phyloP scores from a whole-genome alignment of 2,888 invertebrate genomes.

The Trissolcus japonicus region DNA sequence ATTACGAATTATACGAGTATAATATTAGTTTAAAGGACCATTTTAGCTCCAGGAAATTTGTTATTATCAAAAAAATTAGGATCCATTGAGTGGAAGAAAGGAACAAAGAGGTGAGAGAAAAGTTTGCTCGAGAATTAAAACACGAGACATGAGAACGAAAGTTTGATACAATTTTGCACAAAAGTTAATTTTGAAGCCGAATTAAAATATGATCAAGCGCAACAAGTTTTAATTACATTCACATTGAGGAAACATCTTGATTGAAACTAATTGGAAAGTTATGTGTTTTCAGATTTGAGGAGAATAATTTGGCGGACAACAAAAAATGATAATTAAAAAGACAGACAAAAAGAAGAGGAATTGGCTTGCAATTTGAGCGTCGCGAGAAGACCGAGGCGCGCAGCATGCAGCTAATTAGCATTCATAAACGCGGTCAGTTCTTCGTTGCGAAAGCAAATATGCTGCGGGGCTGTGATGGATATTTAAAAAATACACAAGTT shows the following conservation, averaged over 20 bases:
- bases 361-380: conserved; percentile 38
- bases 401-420: conserved; percentile 66
- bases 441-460: conserved; percentile 63
- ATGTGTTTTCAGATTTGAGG: conserved; percentile 2
- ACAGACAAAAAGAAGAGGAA: conserved; percentile 24
- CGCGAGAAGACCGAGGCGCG: conserved; percentile 41
- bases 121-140: background rate
- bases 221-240: conserved; percentile 2
- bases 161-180: background rate
- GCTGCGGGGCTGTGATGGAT: conserved; percentile 61
- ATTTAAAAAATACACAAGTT: conserved; percentile 59
- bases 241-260: background rate
- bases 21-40: too few species aligned
- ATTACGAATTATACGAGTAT: too few species aligned
- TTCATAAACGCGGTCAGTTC: conserved; percentile 66
- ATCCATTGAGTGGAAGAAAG: background rate
- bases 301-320: conserved; percentile 14
- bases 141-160: background rate
- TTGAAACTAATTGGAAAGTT: conserved; percentile 1
- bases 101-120: background rate
- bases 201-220: conserved; percentile 10
- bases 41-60: background rate
- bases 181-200: background rate
- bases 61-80: background rate
- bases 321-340: conserved; percentile 36